Evolutionary conservation across 2,888 invertebrate genomes (phyloP), one percentile per base, ranked within the genome.

Genomic region (Drosophila monieri): DNA sequence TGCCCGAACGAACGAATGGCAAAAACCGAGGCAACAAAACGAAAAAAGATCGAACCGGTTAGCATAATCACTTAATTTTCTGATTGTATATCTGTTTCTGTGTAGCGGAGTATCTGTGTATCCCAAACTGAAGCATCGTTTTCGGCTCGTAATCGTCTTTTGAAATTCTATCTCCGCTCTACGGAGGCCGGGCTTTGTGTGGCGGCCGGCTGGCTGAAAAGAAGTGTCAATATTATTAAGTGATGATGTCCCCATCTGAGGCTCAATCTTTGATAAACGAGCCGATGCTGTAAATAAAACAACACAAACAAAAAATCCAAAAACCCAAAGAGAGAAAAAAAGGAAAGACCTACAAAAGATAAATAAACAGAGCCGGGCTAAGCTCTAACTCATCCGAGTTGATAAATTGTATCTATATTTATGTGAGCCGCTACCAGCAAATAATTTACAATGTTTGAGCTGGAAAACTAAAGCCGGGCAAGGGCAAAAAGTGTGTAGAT

Each of bases 191-290:
- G 52, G 10, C 18, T 41, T 52, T 57, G 56, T 59, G 30, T 51
- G 60, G 14, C 47, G 55, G 15, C 43, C 43, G 58, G 15, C 43
- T 35, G 37, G 52, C 14, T 59, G 46, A 46, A 58, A 51, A 60
- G 57, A 61, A 81, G 85, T 84, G 84, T 81, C 88, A 83, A 83
- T 88, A 88, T 85, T 88, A 84, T 84, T 88, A 88, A 85, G 84
- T 84, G 84, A 77, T 73, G 84, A 84, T 84, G 76, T 78, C 77
- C 78, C 77, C 85, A 73, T 62, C 62, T 27, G 27, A 37, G 77
- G 71, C 80, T 74, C 62, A 71, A 76, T 68, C 68, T 66, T 79
- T 83, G 80, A 85, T 85, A 80, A 85, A 85, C 78, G 86, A 83
- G 74, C 73, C 68, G 68, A 65, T 23, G 65, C 56, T 52, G 71